These are phyloP conservation scores for Hozukius guyotensis DNA, from an alignment of 2,797 vertebrate genomes.

Conservation along the genomic window DNA sequence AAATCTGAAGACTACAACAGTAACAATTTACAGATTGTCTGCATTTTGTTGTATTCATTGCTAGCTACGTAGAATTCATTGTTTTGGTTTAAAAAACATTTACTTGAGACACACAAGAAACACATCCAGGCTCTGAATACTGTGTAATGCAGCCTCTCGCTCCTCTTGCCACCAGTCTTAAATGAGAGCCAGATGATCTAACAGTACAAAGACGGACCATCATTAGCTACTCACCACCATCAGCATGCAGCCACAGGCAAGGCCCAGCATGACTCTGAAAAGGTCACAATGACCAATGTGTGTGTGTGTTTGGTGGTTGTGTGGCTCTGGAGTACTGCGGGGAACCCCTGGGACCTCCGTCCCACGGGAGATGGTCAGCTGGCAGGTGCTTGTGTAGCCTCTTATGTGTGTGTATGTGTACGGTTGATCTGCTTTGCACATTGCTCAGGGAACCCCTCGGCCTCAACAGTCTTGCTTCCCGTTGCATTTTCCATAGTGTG, in stretches of 20 bases:
- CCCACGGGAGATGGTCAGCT: constrained; percentile 52
- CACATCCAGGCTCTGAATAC: constrained; percentile 3
- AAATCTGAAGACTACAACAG: background rate
- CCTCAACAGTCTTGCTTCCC: constrained; percentile 50
- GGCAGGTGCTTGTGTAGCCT: constrained; percentile 54
- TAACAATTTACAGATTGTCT: background rate
- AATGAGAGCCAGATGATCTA: constrained; percentile 60
- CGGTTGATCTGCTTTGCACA: constrained; percentile 67
- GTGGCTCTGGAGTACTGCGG: constrained; percentile 8
- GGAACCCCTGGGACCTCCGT: constrained; percentile 33
- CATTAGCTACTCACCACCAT: constrained; percentile 46
- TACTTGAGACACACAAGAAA: background rate
- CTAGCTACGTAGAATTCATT: too few relatives aligned
- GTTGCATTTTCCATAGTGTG: constrained; percentile 68
- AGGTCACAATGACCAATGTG: constrained; percentile 35
- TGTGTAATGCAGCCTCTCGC: background rate
- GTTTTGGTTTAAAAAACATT: constrained; percentile 1
- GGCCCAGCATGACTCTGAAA: constrained; percentile 43
- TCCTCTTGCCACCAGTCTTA: constrained; percentile 11
- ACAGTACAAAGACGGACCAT: constrained; percentile 33
- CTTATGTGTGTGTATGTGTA: constrained; percentile 5
- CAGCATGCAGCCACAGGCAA: constrained; percentile 35
- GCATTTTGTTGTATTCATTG: background rate
- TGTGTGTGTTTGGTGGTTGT: constrained; percentile 29
- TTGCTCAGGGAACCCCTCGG: constrained; percentile 64